phyloP scores from a whole-genome alignment of 2,888 invertebrate species.

The Coelinius sp. region DNA sequence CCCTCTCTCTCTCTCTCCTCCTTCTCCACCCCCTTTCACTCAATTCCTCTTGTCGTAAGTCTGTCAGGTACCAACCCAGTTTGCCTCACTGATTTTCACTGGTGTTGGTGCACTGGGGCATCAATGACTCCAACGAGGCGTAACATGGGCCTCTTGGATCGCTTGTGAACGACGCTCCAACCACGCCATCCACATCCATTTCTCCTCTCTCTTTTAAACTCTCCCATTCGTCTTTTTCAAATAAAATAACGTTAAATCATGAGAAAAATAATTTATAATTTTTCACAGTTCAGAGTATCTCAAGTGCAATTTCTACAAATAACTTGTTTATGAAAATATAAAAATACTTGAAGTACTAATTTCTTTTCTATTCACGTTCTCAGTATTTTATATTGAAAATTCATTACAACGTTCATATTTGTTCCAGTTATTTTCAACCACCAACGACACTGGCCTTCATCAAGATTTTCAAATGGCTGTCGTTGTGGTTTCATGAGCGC shows the following conservation, averaged over 20 bases:
- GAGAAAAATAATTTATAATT: background rate
- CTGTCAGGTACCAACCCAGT: conserved; percentile 15
- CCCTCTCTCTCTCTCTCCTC: background rate
- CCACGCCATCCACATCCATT: conserved; percentile 22
- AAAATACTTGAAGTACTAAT: conserved; percentile 9
- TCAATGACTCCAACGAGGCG: conserved; percentile 40
- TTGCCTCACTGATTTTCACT: conserved; percentile 23
- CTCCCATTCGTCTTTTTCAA: background rate
- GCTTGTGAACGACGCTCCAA: conserved; percentile 20
- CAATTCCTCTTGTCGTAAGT: conserved; percentile 1
- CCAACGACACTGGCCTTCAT: background rate
- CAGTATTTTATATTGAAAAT: background rate
- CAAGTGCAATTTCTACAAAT: background rate
- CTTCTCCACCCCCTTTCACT: too few species aligned
- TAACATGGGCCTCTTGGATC: conserved; percentile 27
- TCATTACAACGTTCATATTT: background rate
- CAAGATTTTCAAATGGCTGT: conserved; percentile 36
- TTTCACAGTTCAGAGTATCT: background rate
- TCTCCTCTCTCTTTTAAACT: conserved; percentile 18
- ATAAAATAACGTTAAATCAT: conserved; percentile 10
- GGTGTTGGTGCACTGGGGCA: conserved; percentile 29
- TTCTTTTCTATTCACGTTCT: conserved; percentile 1
- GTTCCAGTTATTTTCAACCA: conserved; percentile 9
- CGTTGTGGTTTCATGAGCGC: conserved; percentile 46
- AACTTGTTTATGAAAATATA: background rate